These are phyloP conservation scores for Sebastes iracundus DNA, from an alignment of 2,797 vertebrate species.

Conservation along the genomic window DNA sequence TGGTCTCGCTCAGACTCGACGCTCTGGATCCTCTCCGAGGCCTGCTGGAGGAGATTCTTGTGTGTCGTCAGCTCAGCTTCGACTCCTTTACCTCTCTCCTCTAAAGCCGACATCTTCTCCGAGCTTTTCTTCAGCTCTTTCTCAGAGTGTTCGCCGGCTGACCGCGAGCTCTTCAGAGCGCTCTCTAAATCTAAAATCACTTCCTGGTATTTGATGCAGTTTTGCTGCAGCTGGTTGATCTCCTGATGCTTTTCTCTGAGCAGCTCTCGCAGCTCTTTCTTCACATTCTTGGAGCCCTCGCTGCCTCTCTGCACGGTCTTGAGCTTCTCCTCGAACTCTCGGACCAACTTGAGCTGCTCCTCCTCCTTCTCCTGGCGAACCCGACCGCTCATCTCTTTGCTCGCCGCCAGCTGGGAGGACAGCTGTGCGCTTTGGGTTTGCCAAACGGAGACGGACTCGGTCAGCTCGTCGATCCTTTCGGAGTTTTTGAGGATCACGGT, in stretches of 20 bases:
- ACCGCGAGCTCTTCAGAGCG: slow-evolving; percentile 79
- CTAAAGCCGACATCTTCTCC: slow-evolving; percentile 65
- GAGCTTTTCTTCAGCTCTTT: slow-evolving; percentile 75
- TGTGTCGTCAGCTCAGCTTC: slow-evolving; percentile 71
- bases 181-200: slow-evolving; percentile 87
- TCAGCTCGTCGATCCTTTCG: slow-evolving; percentile 84
- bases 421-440: slow-evolving; percentile 83
- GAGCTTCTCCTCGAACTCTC: slow-evolving; percentile 88
- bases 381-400: slow-evolving; percentile 75
- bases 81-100: slow-evolving; percentile 59
- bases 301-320: slow-evolving; percentile 85
- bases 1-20: slow-evolving; percentile 76
- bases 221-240: slow-evolving; percentile 88
- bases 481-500: slow-evolving; percentile 86
- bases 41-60: slow-evolving; percentile 71
- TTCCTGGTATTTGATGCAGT: slow-evolving; percentile 90
- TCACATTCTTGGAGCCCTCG: slow-evolving; percentile 84
- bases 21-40: slow-evolving; percentile 65
- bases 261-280: slow-evolving; percentile 88
- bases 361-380: slow-evolving; percentile 84
- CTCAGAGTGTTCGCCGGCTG: slow-evolving; percentile 68
- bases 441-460: slow-evolving; percentile 76
- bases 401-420: slow-evolving; percentile 77
- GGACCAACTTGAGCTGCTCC: slow-evolving; percentile 85
- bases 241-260: slow-evolving; percentile 92